These are phyloP conservation scores for Bhutanitis thaidina DNA, from an alignment of 2,888 invertebrate species.

Conservation along the genomic window DNA sequence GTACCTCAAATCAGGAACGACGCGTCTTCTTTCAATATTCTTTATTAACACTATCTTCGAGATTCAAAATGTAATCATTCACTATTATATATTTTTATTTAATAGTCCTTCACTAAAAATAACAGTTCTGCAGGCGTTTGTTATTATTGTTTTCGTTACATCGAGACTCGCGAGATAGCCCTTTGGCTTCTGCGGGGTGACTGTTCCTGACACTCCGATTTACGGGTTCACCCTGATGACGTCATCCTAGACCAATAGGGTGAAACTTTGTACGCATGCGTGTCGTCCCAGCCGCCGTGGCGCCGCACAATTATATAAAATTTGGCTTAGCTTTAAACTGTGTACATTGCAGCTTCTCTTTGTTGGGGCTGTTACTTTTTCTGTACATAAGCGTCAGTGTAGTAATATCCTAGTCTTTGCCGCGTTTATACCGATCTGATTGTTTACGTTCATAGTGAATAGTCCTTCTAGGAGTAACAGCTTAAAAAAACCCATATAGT, in stretches of 20 bases:
- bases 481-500: slow-evolving; percentile 70
- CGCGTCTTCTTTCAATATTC: slow-evolving; percentile 21
- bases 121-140: slow-evolving; percentile 47
- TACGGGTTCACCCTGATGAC: slow-evolving; percentile 76
- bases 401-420: slow-evolving; percentile 8
- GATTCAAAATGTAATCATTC: background rate
- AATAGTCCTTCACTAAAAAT: background rate
- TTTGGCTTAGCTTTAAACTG: slow-evolving; percentile 31
- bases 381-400: slow-evolving; percentile 40
- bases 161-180: slow-evolving; percentile 48
- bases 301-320: slow-evolving; percentile 49
- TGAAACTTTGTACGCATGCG: slow-evolving; percentile 66
- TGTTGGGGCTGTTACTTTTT: slow-evolving; percentile 33
- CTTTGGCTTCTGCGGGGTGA: slow-evolving; percentile 66
- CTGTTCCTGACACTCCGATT: slow-evolving; percentile 73
- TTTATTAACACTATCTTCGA: background rate
- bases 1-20: slow-evolving; percentile 34
- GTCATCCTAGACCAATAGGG: slow-evolving; percentile 76
- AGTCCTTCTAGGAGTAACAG: slow-evolving; percentile 73
- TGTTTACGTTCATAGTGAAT: slow-evolving; percentile 56
- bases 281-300: slow-evolving; percentile 63
- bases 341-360: slow-evolving; percentile 56
- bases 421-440: slow-evolving; percentile 38
- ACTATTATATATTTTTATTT: background rate
- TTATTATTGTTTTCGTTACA: slow-evolving; percentile 45